phyloP scores from a whole-genome alignment of 2,797 vertebrate species.

The Myoxocephalus aenaeus region DNA sequence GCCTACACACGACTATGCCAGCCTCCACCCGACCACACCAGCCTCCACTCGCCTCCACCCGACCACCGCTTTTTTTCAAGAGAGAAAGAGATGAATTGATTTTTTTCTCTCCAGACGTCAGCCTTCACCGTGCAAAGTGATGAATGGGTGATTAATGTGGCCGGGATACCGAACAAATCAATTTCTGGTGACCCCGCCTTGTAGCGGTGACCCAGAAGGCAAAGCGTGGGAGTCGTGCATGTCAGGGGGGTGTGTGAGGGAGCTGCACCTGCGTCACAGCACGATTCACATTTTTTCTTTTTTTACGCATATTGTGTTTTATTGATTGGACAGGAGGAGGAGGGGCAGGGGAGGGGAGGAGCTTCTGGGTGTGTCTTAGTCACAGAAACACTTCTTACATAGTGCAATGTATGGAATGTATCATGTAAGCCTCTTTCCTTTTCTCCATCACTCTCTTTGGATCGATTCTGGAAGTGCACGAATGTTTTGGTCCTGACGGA shows the following conservation, averaged over 20 bases:
- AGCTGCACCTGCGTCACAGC: conserved; percentile 31
- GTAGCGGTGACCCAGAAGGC: conserved; percentile 55
- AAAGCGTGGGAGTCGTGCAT: conserved; percentile 20
- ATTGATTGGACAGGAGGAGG: conserved; percentile 21
- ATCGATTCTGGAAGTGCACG: no score
- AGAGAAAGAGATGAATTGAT: conserved; percentile 27
- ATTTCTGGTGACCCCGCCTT: conserved; percentile 62
- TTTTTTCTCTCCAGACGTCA: conserved; percentile 15
- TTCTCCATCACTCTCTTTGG: no score
- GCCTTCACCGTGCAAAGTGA: background rate
- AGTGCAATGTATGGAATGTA: background rate
- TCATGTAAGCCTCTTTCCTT: no score
- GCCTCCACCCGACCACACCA: no score
- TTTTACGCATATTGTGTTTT: conserved; percentile 31
- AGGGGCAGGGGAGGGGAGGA: conserved; percentile 1
- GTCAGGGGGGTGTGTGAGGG: background rate
- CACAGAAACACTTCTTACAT: no score
- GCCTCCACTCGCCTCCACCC: background rate
- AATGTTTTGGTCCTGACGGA: no score
- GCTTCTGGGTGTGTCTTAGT: background rate
- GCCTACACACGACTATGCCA: background rate
- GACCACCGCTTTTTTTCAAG: background rate
- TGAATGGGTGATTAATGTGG: conserved; percentile 56
- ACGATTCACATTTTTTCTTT: conserved; percentile 32
- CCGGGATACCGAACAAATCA: conserved; percentile 52